Evolutionary conservation across 2,797 vertebrate species (phyloP).

Genomic region (Nasua narica): DNA sequence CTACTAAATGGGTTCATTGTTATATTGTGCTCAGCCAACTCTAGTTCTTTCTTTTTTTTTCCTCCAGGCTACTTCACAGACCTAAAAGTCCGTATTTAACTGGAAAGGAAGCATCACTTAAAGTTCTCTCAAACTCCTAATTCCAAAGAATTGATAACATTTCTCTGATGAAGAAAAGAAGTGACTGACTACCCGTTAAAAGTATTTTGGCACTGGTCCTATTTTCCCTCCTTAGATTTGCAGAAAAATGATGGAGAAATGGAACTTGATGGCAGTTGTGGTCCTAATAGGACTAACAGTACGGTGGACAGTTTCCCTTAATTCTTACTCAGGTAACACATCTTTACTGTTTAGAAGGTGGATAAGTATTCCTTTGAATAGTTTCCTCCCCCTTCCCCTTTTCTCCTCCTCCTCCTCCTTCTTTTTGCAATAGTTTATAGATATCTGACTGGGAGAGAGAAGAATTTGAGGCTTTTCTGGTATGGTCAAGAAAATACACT

Average conservation of each 20-base stretch:
- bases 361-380: not conserved
- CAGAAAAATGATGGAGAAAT: constrained; percentile 88
- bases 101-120: constrained; percentile 17
- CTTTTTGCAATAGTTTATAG: not conserved
- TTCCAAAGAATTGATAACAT: not conserved
- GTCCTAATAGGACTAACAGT: constrained; percentile 88
- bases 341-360: constrained; percentile 5
- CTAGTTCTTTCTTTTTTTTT: not conserved
- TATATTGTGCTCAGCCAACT: not conserved
- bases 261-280: constrained; percentile 85
- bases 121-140: constrained; percentile 2
- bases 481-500: constrained; percentile 9
- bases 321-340: constrained; percentile 93
- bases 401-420: not conserved
- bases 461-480: not conserved
- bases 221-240: not conserved
- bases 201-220: not conserved
- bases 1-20: not conserved
- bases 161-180: constrained; percentile 33
- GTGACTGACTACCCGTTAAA: not conserved
- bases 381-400: not conserved
- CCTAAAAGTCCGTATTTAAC: not conserved
- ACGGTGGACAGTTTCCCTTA: constrained; percentile 95
- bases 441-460: not conserved
- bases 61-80: constrained; percentile 34